phyloP scores from a whole-genome alignment of 2,797 vertebrate genomes.

The Pangasius mekongensis region DNA sequence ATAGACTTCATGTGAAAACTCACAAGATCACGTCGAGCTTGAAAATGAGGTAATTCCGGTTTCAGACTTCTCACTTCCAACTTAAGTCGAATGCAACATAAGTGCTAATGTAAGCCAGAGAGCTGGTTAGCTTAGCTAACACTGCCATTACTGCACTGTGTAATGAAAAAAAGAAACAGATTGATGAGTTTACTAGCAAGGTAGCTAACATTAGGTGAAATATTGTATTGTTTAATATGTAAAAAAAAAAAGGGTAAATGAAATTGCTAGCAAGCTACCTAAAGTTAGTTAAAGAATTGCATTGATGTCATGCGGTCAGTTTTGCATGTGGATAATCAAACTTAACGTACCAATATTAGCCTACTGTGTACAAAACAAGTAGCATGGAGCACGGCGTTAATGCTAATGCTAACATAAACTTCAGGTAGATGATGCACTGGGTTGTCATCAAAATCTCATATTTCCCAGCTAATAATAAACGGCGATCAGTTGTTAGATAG shows the following conservation, averaged over 20 bases:
- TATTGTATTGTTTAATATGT: background rate
- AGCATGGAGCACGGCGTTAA: background rate
- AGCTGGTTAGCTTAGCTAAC: background rate
- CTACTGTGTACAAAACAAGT: background rate
- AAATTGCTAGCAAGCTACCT: background rate
- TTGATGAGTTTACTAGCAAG: background rate
- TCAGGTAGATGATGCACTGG: background rate
- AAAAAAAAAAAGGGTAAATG: background rate
- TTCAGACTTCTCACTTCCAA: background rate
- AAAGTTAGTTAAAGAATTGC: background rate
- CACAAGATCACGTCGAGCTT: background rate
- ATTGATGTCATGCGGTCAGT: background rate
- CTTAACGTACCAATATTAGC: background rate
- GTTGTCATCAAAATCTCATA: background rate
- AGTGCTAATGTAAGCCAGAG: background rate
- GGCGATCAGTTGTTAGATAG: background rate
- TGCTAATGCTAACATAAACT: background rate
- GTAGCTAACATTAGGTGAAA: background rate
- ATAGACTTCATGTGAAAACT: no score
- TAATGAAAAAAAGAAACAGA: background rate
- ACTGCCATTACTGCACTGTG: background rate
- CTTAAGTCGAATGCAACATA: background rate
- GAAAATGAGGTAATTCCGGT: background rate
- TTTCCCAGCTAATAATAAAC: background rate
- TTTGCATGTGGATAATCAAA: background rate